Evolutionary conservation across 2,888 invertebrate species (phyloP).

Genomic region (Acheta domesticus): DNA sequence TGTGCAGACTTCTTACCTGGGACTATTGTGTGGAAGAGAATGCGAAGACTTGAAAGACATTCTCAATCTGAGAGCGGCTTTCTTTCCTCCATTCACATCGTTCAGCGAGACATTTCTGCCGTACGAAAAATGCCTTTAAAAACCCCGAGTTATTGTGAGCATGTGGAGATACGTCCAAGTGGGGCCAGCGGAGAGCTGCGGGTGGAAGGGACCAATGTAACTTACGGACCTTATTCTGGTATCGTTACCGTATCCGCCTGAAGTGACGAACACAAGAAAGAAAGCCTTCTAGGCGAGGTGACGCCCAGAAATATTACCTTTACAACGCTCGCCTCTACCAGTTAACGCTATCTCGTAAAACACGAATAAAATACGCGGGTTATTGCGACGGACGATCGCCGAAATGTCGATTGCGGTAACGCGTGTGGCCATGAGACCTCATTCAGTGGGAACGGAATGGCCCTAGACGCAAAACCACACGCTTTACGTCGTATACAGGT

Average conservation of each 20-base stretch:
- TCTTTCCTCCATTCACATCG: no score
- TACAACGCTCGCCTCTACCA: not conserved
- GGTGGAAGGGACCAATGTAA: no score
- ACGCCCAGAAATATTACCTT: not conserved
- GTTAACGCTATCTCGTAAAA: not conserved
- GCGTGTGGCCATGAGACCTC: not conserved
- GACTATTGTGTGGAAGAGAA: no score
- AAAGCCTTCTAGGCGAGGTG: not conserved
- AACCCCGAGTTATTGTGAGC: no score
- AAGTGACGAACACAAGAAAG: not conserved
- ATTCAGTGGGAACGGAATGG: constrained; percentile 4
- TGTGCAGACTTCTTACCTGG: no score
- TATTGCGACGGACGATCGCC: constrained; percentile 4
- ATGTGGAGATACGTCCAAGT: no score
- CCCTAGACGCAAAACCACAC: constrained; percentile 18
- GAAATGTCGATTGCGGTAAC: not conserved
- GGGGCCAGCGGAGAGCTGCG: no score
- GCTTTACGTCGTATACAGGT: not conserved
- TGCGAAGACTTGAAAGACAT: no score
- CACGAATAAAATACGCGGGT: not conserved
- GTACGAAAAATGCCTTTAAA: no score
- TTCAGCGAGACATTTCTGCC: no score
- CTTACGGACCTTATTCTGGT: not conserved
- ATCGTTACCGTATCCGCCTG: not conserved
- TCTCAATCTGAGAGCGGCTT: no score